A percentile compares a stretch with the other conserved stretches of the same genome.
Evolutionary conservation across 2,797 vertebrate species (phyloP).

Genomic region (Clamator glandarius): DNA sequence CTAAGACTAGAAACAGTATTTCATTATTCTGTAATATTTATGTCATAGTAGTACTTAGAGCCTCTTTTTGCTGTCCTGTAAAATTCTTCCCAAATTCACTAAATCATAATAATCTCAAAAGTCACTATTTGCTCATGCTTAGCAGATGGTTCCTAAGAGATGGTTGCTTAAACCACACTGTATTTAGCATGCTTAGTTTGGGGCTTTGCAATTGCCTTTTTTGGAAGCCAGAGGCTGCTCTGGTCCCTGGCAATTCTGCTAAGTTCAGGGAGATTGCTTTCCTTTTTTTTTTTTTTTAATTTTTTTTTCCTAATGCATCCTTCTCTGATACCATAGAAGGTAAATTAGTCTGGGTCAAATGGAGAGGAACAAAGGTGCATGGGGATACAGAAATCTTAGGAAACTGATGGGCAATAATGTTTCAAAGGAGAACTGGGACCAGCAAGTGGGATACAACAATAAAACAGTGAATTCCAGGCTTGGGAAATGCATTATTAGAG

Average conservation of each 20-base stretch:
- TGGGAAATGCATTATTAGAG: not conserved
- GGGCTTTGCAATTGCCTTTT: constrained; percentile 66
- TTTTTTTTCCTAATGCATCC: not conserved
- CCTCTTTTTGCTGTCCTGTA: constrained; percentile 15
- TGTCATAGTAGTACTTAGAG: not conserved
- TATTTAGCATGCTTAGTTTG: constrained; percentile 39
- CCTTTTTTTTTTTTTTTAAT: not conserved
- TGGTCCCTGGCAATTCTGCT: constrained; percentile 52
- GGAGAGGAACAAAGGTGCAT: not conserved
- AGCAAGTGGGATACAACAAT: not conserved
- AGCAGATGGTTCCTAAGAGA: constrained; percentile 59
- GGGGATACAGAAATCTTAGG: not conserved
- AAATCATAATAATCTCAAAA: constrained; percentile 51
- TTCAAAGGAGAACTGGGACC: not conserved
- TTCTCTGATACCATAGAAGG: not conserved
- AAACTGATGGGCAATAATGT: not conserved
- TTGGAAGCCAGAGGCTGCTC: constrained; percentile 70
- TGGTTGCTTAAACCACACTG: constrained; percentile 47
- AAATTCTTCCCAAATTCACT: constrained; percentile 27
- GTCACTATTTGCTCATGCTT: constrained; percentile 60
- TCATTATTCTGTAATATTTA: constrained; percentile 22
- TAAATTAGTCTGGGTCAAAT: constrained; percentile 24
- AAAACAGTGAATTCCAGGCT: not conserved
- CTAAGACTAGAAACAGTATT: constrained; percentile 1
- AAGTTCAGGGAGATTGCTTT: not conserved